A percentile compares a stretch with the other conserved stretches of the same genome.
Conservation (phyloP, 2,797 vertebrate species). For the Morus bassanus region DNA sequence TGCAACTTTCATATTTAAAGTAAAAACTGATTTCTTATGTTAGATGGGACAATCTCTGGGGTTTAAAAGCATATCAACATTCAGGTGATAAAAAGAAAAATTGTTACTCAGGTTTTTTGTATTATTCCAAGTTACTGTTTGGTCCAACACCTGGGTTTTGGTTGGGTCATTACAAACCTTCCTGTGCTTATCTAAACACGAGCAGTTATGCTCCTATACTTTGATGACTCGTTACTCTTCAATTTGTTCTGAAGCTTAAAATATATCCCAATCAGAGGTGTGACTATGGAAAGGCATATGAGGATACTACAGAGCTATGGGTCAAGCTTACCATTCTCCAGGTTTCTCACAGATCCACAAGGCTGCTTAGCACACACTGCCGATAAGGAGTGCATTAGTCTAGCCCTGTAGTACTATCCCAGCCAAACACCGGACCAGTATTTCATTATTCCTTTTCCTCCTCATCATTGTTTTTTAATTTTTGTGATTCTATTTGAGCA, state of each 20-base stretch:
- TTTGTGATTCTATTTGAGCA: neutral
- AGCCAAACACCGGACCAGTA: neutral
- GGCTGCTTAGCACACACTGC: neutral
- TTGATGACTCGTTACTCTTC: neutral
- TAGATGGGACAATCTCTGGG: constrained; percentile 49
- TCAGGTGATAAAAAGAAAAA: neutral
- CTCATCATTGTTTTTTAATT: neutral
- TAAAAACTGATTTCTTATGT: constrained; percentile 61
- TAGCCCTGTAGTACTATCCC: neutral
- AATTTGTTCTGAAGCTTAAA: neutral
- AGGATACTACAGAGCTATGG: neutral
- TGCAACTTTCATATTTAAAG: constrained; percentile 47
- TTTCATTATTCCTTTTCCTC: neutral
- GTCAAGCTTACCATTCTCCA: neutral
- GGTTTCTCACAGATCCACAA: neutral
- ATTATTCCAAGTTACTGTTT: neutral
- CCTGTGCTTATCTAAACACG: neutral
- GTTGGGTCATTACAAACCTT: neutral
- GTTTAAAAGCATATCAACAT: constrained; percentile 29
- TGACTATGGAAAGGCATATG: neutral
- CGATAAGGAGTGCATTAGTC: neutral
- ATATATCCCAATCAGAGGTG: neutral
- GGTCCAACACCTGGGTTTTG: neutral
- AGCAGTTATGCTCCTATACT: neutral
- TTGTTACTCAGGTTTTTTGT: neutral